phyloP scores from a whole-genome alignment of 2,797 vertebrate species.

The Pseudocheirus occidentalis region DNA sequence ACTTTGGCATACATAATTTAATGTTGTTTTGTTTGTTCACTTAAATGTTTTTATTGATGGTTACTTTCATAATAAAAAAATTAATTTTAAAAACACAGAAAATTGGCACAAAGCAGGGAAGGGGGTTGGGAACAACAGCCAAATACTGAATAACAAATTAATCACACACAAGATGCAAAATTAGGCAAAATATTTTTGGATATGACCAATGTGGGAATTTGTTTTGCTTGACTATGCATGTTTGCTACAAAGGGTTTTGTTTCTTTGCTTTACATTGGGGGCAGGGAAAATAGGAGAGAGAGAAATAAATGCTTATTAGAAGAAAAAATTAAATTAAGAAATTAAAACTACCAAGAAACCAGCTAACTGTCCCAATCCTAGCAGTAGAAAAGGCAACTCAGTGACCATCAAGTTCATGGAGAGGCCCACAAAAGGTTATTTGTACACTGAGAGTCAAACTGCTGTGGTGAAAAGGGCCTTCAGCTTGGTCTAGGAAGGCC shows the following conservation, averaged over 20 bases:
- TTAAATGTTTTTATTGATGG: background rate
- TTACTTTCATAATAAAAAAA: background rate
- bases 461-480: background rate
- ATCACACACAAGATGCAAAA: background rate
- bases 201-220: background rate
- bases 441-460: background rate
- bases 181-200: background rate
- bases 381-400: background rate
- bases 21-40: background rate
- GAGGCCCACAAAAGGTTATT: background rate
- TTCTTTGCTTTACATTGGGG: too few relatives aligned
- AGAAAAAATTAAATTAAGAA: background rate
- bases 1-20: background rate
- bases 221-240: too few relatives aligned
- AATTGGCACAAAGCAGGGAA: background rate
- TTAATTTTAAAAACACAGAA: background rate
- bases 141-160: background rate
- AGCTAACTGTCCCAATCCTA: background rate
- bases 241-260: too few relatives aligned
- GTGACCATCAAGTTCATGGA: background rate
- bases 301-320: too few relatives aligned
- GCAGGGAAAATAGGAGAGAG: too few relatives aligned
- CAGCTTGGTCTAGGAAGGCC: background rate
- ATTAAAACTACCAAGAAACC: background rate
- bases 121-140: background rate